phyloP scores from a whole-genome alignment of 1,140 invertebrate species.

The Pogonognathellus flavescens region DNA sequence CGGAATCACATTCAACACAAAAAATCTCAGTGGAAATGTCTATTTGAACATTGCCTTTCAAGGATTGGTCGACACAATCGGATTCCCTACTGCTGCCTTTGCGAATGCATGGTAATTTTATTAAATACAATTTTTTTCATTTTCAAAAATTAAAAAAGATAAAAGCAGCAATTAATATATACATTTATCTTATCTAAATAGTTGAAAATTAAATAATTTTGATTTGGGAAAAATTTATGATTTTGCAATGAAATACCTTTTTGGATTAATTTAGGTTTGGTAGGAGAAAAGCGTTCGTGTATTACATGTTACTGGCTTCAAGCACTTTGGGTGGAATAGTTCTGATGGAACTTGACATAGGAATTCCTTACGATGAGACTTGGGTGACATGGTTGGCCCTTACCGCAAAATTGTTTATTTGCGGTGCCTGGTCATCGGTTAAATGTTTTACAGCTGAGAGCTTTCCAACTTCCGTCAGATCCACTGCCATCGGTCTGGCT shows the following conservation, averaged over 20 bases:
- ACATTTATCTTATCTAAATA: too few species aligned
- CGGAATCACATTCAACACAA: conserved; percentile 55
- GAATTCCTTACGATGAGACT: neutral
- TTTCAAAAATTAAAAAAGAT: conserved; percentile 17
- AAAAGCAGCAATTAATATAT: too few species aligned
- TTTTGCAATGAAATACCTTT: too few species aligned
- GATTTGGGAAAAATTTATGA: too few species aligned
- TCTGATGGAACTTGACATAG: conserved; percentile 44
- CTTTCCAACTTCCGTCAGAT: conserved; percentile 51
- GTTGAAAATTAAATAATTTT: too few species aligned
- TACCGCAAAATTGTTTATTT: conserved; percentile 28
- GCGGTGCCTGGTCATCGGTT: conserved; percentile 3
- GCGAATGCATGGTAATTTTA: neutral
- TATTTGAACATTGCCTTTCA: conserved; percentile 51
- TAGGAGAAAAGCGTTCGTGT: conserved; percentile 12
- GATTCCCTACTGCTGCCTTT: conserved; percentile 11
- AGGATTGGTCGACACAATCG: conserved; percentile 34
- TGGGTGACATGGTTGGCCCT: neutral
- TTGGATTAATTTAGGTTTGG: conserved; percentile 52
- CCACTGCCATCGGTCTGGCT: neutral
- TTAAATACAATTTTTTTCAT: neutral
- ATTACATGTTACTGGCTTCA: conserved; percentile 4
- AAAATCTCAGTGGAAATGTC: conserved; percentile 50
- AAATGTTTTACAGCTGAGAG: conserved; percentile 56
- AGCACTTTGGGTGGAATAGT: neutral